Evolutionary conservation across 2,113 vertebrate genomes (phyloP).

Genomic region (Epinephelus moara): DNA sequence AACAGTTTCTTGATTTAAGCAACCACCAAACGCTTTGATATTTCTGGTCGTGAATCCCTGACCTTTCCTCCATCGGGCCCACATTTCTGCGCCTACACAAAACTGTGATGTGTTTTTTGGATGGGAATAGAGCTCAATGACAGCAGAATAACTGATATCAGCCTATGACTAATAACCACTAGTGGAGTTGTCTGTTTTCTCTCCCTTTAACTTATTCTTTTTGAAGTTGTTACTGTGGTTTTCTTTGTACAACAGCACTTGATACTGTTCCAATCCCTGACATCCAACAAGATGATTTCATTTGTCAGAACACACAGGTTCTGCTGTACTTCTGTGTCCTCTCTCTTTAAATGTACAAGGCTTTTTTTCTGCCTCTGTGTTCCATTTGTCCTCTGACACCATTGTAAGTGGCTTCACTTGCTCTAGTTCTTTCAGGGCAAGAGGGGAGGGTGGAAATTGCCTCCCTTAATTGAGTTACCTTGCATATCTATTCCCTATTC

Average conservation of each 20-base stretch:
- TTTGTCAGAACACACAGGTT: conserved; percentile 4
- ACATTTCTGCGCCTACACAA: not conserved
- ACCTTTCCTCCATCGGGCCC: not conserved
- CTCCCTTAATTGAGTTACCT: conserved; percentile 82
- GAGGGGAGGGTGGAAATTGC: conserved; percentile 70
- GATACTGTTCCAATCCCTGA: not conserved
- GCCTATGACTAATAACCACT: not conserved
- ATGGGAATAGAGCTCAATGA: not conserved
- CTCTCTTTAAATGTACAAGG: conserved; percentile 22
- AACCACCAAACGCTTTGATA: not conserved
- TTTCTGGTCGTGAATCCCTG: not conserved
- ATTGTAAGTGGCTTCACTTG: conserved; percentile 68
- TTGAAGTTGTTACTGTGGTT: not conserved
- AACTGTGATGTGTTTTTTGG: not conserved
- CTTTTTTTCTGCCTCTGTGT: conserved; percentile 37
- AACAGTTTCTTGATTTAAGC: not conserved
- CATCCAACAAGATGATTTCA: not conserved
- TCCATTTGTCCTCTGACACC: conserved; percentile 78
- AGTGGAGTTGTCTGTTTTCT: not conserved
- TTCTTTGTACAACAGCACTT: not conserved
- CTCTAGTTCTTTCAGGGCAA: conserved; percentile 71
- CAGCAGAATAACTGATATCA: not conserved
- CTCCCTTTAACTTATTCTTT: not conserved
- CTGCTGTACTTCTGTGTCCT: conserved; percentile 13
- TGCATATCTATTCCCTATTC: conserved; percentile 71